A percentile compares a stretch with the other conserved stretches of the same genome.
These are phyloP conservation scores for Macrostomum cliftonense DNA, from an alignment of 2,888 invertebrate genomes.

Conservation along the genomic window DNA sequence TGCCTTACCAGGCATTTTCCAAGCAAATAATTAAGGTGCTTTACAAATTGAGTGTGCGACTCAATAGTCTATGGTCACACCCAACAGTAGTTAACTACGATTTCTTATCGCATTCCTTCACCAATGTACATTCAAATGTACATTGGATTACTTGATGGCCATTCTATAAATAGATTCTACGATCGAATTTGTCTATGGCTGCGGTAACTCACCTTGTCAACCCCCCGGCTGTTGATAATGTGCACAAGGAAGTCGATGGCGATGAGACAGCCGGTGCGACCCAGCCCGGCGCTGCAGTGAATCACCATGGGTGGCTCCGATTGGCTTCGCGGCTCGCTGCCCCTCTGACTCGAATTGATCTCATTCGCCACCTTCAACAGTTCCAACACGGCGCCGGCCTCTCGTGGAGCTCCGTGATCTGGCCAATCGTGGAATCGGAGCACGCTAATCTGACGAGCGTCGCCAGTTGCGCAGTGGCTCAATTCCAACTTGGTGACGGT, in stretches of 20 bases:
- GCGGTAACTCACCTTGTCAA: slow-evolving; percentile 38
- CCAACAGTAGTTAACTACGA: too few relatives aligned
- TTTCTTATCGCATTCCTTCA: too few relatives aligned
- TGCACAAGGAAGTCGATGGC: slow-evolving; percentile 94
- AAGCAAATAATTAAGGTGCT: too few relatives aligned
- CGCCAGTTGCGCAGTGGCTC: slow-evolving; percentile 24
- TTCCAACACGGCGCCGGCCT: slow-evolving; percentile 73
- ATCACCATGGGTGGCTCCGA: slow-evolving; percentile 56
- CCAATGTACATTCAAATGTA: too few relatives aligned
- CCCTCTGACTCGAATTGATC: background rate
- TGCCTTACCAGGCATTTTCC: too few relatives aligned
- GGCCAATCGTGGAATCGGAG: slow-evolving; percentile 53
- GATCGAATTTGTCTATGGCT: too few relatives aligned
- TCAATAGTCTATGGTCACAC: too few relatives aligned
- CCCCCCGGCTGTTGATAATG: slow-evolving; percentile 73
- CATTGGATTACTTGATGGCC: too few relatives aligned
- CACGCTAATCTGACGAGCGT: background rate
- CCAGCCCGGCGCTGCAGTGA: slow-evolving; percentile 66
- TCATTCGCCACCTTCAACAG: slow-evolving; percentile 64
- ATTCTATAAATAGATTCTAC: too few relatives aligned
- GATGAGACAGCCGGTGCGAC: slow-evolving; percentile 91
- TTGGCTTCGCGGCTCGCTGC: too few relatives aligned
- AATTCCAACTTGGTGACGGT: too few relatives aligned
- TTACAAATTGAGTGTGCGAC: too few relatives aligned
- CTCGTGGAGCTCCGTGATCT: slow-evolving; percentile 82